phyloP scores from a whole-genome alignment of 2,888 invertebrate genomes.

The Xestia sexstrigata region DNA sequence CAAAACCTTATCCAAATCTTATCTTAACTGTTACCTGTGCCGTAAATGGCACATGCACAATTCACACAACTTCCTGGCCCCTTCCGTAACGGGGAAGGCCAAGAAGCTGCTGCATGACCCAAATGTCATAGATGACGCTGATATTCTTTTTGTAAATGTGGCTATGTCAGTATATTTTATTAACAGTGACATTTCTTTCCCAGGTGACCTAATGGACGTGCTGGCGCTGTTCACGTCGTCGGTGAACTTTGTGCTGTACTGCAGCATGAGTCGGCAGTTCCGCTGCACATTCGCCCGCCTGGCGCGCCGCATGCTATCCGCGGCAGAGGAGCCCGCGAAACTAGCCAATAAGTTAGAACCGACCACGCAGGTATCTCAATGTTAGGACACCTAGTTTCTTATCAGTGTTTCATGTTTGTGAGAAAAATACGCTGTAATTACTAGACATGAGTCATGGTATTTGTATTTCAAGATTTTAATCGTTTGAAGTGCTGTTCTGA shows the following conservation, averaged over 20 bases:
- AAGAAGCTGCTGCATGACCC: too few species aligned
- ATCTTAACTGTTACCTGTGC: too few species aligned
- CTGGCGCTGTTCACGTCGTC: slow-evolving; percentile 97
- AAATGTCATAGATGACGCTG: neutral
- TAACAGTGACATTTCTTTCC: slow-evolving; percentile 5
- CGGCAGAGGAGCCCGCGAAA: slow-evolving; percentile 84
- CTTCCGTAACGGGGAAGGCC: too few species aligned
- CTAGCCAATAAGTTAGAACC: slow-evolving; percentile 84
- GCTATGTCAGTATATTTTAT: neutral
- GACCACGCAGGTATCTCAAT: slow-evolving; percentile 85
- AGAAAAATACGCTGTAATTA: neutral
- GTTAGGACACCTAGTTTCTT: slow-evolving; percentile 60
- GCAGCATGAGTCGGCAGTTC: slow-evolving; percentile 98
- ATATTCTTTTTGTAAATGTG: neutral
- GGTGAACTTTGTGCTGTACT: slow-evolving; percentile 97
- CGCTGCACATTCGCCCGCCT: slow-evolving; percentile 94
- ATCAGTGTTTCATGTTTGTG: slow-evolving; percentile 44
- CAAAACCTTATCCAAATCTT: too few species aligned
- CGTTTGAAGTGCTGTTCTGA: neutral
- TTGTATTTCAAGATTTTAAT: neutral
- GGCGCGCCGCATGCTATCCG: slow-evolving; percentile 90
- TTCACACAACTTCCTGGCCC: too few species aligned
- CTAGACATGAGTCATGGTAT: neutral
- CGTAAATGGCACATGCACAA: too few species aligned
- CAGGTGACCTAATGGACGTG: slow-evolving; percentile 97